These are phyloP conservation scores for Epirrhoe alternata DNA, from an alignment of 2,888 invertebrate species.

Conservation along the genomic window DNA sequence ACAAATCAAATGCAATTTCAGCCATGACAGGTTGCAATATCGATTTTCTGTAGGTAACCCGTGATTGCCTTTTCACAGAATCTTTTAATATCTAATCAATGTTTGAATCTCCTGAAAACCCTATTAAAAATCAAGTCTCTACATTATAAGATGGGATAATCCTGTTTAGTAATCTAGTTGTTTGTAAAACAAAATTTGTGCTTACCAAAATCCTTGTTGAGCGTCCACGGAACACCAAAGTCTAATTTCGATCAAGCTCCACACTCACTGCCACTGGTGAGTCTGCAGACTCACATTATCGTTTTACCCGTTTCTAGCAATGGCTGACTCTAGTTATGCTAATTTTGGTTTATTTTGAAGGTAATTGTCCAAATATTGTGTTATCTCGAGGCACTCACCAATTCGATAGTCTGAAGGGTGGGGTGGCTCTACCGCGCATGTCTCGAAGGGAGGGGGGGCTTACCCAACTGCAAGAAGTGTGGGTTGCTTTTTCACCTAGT, in stretches of 20 bases:
- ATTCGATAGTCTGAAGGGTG: not conserved
- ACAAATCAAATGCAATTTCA: not conserved
- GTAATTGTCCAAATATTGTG: not conserved
- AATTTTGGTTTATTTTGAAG: not conserved
- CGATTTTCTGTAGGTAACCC: too few species aligned
- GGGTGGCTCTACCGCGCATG: not conserved
- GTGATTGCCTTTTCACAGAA: not conserved
- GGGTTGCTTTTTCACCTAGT: not conserved
- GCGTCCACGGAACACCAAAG: not conserved
- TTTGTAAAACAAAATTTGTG: not conserved
- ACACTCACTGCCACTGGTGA: not conserved
- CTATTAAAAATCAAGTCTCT: not conserved
- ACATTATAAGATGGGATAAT: not conserved
- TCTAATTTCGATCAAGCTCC: not conserved
- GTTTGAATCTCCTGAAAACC: not conserved
- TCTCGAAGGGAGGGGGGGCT: not conserved
- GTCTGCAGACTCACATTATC: not conserved
- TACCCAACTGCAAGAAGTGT: not conserved
- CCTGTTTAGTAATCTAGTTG: not conserved
- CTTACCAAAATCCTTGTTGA: slow-evolving; percentile 1
- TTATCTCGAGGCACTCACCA: not conserved
- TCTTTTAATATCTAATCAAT: not conserved
- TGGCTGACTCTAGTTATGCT: not conserved
- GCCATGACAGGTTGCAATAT: too few species aligned
- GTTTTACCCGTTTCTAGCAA: not conserved